Evolutionary conservation across 2,888 invertebrate species (phyloP), one percentile per base, ranked within the genome.

Genomic region (Archips xylosteana): DNA sequence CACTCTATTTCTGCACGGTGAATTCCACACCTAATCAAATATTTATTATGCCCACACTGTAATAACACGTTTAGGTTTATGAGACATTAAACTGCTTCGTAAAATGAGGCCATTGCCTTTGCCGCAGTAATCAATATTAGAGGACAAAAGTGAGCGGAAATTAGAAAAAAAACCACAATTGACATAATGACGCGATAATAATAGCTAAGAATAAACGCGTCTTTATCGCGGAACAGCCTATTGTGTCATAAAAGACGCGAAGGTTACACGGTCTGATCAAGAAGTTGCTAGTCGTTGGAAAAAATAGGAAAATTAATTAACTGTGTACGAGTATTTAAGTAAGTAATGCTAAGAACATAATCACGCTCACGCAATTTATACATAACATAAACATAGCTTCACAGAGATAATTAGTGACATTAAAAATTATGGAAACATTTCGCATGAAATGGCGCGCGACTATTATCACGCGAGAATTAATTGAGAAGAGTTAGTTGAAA

Each of bases 31-130:
- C 82, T 82, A 82, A 81, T 86, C 82, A 86, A 87, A 87, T 86
- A 88, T 88, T 87, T 86, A 85, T 82, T 82, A 81, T 80, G 79
- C 75, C 74, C 76, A 78, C 80, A 80, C 76, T 81, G 74, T 75
- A 74, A 77, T 64, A 76, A 59, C 75, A 71, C 39, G 54, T 62
- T 59, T 60, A 49, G 49, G 51, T 74, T 75, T 73, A 61, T 73
- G 51, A 66, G 47, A 65, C 63, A 47, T 61, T 61, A 76, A 76
- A 70, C 60, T 73, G 61, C 63, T 65, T 49, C 39, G 64, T 61
- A 64, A 69, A 88, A 83, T 82, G 84, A 83, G 88, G 86, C 83
- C 87, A 84, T 86, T 87, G 85, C 83, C 85, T 87, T 82, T 77
- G 75, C 62, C 75, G 79, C 78, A 75, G 78, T 80, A 82, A 83